A percentile compares a stretch with the other conserved stretches of the same genome.
phyloP scores from a whole-genome alignment of 2,797 vertebrate species.

The Morelia viridis region DNA sequence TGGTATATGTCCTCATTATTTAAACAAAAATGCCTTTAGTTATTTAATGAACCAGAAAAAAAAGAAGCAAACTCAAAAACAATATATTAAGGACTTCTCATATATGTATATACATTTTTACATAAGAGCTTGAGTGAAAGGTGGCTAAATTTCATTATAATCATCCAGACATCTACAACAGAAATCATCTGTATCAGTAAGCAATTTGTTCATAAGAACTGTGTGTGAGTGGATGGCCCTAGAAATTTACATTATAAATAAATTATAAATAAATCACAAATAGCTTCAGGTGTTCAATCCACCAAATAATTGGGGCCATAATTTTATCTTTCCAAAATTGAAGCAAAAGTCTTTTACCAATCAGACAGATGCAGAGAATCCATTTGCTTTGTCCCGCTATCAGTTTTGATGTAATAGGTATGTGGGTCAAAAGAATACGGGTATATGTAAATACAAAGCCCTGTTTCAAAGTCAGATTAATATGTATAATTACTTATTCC shows the following conservation, averaged over 20 bases:
- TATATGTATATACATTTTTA: not conserved
- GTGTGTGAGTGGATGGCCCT: not conserved
- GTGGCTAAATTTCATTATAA: not conserved
- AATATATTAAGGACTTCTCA: not conserved
- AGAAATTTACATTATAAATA: not conserved
- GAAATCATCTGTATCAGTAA: not conserved
- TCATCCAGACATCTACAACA: not conserved
- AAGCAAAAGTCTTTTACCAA: no score
- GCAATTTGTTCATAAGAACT: not conserved
- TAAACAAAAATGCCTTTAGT: not conserved
- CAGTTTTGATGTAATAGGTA: no score
- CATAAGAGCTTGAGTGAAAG: not conserved
- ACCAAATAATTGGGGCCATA: no score
- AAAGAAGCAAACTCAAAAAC: not conserved
- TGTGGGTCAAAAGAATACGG: no score
- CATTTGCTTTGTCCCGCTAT: no score
- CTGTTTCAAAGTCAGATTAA: no score
- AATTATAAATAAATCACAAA: no score
- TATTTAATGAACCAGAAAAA: not conserved
- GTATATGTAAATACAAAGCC: no score
- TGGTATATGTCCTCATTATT: not conserved
- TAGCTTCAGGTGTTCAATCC: no score
- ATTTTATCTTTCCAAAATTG: no score
- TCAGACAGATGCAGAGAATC: no score
- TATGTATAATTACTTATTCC: no score